Evolutionary conservation across 2,797 vertebrate genomes (phyloP).

Genomic region (Micropoecilia bifurca): DNA sequence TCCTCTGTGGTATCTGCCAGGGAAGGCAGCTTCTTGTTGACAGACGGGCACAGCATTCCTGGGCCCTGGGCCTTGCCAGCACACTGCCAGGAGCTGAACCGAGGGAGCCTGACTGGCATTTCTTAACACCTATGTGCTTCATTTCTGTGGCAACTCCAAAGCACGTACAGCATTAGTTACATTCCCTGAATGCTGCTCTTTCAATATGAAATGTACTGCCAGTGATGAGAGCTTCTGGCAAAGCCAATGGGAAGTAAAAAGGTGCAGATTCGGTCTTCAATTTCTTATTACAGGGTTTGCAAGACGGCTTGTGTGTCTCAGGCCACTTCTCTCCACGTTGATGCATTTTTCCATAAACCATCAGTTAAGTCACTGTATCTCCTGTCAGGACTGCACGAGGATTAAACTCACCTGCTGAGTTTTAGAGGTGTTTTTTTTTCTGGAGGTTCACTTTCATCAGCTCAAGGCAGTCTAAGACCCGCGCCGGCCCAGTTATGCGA

Average conservation of each 20-base stretch:
- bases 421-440: not conserved
- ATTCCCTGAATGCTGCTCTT: conserved; percentile 73
- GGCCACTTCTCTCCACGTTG: not conserved
- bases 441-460: conserved; percentile 30
- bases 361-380: not conserved
- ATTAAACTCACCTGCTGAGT: not conserved
- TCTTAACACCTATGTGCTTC: conserved; percentile 85
- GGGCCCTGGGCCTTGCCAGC: conserved; percentile 67
- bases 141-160: conserved; percentile 81
- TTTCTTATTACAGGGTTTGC: conserved; percentile 24
- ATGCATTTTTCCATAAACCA: conserved; percentile 6
- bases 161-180: conserved; percentile 79
- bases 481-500: conserved; percentile 70
- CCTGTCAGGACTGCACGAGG: not conserved
- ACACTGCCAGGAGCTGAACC: conserved; percentile 72
- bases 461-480: conserved; percentile 32
- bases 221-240: conserved; percentile 58
- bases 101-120: conserved; percentile 77
- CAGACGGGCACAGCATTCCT: conserved; percentile 86
- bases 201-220: conserved; percentile 66
- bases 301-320: not conserved
- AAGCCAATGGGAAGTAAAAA: conserved; percentile 62
- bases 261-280: conserved; percentile 48
- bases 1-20: conserved; percentile 79
- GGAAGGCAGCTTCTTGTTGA: conserved; percentile 79